phyloP scores from a whole-genome alignment of 2,113 vertebrate species.

The Myiozetetes cayanensis region DNA sequence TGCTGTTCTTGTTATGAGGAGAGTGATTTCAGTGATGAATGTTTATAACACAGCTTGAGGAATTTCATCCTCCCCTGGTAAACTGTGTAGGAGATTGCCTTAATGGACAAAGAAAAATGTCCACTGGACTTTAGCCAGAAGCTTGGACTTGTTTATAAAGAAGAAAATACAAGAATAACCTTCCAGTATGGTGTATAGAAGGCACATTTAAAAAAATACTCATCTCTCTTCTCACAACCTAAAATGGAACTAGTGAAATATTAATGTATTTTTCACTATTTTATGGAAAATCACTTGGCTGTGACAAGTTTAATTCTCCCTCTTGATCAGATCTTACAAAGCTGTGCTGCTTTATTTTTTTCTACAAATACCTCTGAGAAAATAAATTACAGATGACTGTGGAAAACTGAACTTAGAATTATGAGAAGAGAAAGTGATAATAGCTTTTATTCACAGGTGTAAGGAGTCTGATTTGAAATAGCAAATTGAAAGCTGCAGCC shows the following conservation, averaged over 20 bases:
- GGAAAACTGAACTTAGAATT: not conserved
- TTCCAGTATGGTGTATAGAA: conserved; percentile 32
- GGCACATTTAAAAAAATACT: not conserved
- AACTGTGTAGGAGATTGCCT: conserved; percentile 66
- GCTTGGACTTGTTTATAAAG: conserved; percentile 48
- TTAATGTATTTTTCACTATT: not conserved
- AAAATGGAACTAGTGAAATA: not conserved
- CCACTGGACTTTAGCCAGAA: conserved; percentile 65
- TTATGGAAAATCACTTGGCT: not conserved
- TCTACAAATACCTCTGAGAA: not conserved
- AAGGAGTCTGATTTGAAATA: not conserved
- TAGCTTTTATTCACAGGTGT: not conserved
- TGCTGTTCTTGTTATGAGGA: conserved; percentile 56
- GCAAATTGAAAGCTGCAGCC: not conserved
- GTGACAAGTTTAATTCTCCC: conserved; percentile 20
- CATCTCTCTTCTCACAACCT: not conserved
- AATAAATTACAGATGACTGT: not conserved
- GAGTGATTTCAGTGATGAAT: conserved; percentile 56
- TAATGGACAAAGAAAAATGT: conserved; percentile 64
- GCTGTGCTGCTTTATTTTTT: not conserved
- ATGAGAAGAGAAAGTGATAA: not conserved
- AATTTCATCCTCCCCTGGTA: conserved; percentile 73
- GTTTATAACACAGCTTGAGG: conserved; percentile 67
- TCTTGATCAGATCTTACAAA: conserved; percentile 25
- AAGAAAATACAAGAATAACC: not conserved